Evolutionary conservation across 2,888 invertebrate genomes (phyloP).

Genomic region (Macrosiphum euphorbiae): DNA sequence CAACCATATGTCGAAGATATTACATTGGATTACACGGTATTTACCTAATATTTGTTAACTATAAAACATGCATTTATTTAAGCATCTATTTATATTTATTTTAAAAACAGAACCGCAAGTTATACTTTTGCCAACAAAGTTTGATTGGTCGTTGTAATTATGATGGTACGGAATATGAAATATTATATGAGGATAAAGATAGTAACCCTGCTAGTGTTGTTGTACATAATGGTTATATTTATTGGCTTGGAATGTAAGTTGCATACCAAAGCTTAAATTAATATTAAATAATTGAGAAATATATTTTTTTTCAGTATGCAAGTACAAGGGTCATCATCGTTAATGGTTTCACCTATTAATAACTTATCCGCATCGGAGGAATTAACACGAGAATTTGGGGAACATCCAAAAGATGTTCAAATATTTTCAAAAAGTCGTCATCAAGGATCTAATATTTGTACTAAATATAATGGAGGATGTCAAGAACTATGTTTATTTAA

Average conservation of each 20-base stretch:
- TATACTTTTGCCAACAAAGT: conserved; percentile 62
- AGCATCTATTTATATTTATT: background rate
- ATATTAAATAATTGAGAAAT: background rate
- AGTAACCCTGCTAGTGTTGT: conserved; percentile 60
- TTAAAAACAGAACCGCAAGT: conserved; percentile 50
- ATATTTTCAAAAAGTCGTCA: conserved; percentile 75
- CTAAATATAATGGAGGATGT: conserved; percentile 79
- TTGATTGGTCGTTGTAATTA: conserved; percentile 61
- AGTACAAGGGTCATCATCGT: conserved; percentile 44
- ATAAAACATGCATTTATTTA: background rate
- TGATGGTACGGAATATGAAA: conserved; percentile 61
- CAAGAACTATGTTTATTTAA: conserved; percentile 83
- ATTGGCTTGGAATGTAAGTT: conserved; percentile 61
- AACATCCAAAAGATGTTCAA: conserved; percentile 66
- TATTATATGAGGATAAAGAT: conserved; percentile 53
- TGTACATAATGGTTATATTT: conserved; percentile 52
- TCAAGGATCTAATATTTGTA: conserved; percentile 77
- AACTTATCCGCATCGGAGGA: conserved; percentile 73
- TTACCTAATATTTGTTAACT: conserved; percentile 70
- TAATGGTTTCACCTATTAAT: conserved; percentile 67
- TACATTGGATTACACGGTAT: conserved; percentile 74
- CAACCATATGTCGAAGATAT: conserved; percentile 74
- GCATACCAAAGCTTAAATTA: background rate
- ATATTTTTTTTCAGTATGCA: conserved; percentile 44
- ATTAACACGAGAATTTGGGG: conserved; percentile 65